Conservation (phyloP, 2,113 vertebrate genomes). For the Charadrius vociferus region DNA sequence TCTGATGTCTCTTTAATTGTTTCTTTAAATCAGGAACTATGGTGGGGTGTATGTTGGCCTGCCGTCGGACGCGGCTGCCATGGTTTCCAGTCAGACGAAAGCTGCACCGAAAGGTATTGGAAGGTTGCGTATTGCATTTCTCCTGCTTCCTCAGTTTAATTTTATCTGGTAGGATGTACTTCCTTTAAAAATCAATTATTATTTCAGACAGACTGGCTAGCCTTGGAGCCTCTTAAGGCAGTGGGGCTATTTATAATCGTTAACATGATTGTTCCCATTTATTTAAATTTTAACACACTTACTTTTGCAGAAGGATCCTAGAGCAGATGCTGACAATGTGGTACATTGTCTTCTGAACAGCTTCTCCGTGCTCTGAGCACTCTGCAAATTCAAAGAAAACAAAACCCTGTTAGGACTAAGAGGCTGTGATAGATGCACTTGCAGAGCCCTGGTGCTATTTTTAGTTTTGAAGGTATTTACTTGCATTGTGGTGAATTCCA, state of each 20-base stretch:
- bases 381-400: slow-evolving; percentile 11
- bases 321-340: not conserved
- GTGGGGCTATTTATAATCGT: not conserved
- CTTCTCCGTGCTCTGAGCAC: not conserved
- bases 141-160: not conserved
- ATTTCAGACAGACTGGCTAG: not conserved
- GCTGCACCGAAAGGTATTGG: slow-evolving; percentile 84
- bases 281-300: not conserved
- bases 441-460: not conserved
- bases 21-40: slow-evolving; percentile 83
- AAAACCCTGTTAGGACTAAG: not conserved
- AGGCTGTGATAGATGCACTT: slow-evolving; percentile 17
- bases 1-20: not conserved
- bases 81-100: slow-evolving; percentile 85
- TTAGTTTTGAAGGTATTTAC: slow-evolving; percentile 30
- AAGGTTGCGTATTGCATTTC: not conserved
- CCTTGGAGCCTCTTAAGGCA: not conserved
- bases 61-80: slow-evolving; percentile 80
- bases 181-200: slow-evolving; percentile 15
- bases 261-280: not conserved
- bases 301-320: not conserved
- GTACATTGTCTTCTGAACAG: slow-evolving; percentile 20
- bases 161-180: not conserved
- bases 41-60: slow-evolving; percentile 94
- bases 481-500: slow-evolving; percentile 49